These are phyloP conservation scores for Natrix natrix DNA, from an alignment of 2,797 vertebrate genomes.

Conservation along the genomic window DNA sequence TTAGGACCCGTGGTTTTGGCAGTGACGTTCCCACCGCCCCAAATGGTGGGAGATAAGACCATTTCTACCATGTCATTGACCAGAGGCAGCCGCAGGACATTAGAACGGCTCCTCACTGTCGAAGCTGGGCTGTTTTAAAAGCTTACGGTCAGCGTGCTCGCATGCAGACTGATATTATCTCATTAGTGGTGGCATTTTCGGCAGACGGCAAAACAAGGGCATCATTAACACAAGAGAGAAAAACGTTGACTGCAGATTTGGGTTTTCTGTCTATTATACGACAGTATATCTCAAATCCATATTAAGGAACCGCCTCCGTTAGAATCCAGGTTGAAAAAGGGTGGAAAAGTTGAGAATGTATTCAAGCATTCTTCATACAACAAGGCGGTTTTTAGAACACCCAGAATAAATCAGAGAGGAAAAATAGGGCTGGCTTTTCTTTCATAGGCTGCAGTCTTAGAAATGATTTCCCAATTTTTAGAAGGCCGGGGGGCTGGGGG, in stretches of 20 bases:
- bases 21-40: conserved; percentile 43
- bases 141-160: conserved; percentile 73
- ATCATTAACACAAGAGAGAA: conserved; percentile 34
- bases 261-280: background rate
- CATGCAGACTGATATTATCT: conserved; percentile 69
- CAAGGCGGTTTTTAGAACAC: background rate
- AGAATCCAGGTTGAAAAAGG: background rate
- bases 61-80: conserved; percentile 70
- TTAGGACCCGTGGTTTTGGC: conserved; percentile 79
- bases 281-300: background rate
- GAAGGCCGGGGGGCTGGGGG: fast-evolving
- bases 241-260: conserved; percentile 23
- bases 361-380: background rate
- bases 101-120: conserved; percentile 72
- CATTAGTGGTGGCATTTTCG: conserved; percentile 75
- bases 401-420: background rate
- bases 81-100: conserved; percentile 69
- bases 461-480: background rate
- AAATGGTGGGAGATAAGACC: conserved; percentile 62
- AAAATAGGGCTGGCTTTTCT: background rate
- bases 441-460: background rate
- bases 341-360: background rate
- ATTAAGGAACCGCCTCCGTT: background rate
- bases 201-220: conserved; percentile 46
- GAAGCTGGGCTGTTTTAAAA: conserved; percentile 67